A percentile compares a stretch with the other conserved stretches of the same genome.
Evolutionary conservation across 92 coral and sea anemone genomes (phyloP).

Genomic region (Actinostola sp.): DNA sequence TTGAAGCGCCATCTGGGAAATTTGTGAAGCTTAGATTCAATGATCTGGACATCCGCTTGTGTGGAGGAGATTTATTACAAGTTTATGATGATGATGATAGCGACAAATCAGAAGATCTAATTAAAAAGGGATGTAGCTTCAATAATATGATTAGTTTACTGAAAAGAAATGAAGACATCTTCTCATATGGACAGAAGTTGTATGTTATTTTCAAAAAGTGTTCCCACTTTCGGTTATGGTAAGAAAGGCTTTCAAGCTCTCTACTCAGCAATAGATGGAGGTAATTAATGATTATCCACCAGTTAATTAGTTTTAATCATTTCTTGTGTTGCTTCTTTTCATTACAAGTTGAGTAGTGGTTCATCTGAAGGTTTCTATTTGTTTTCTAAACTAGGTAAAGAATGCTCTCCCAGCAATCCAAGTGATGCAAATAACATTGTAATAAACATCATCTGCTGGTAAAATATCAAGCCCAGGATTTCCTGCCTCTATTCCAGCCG

Average conservation of each 20-base stretch:
- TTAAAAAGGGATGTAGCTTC: neutral
- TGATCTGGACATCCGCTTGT: neutral
- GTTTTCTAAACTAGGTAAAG: neutral
- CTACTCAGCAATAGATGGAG: constrained; percentile 6
- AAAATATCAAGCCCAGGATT: constrained; percentile 46
- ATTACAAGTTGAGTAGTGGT: too few relatives aligned
- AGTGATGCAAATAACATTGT: constrained; percentile 18
- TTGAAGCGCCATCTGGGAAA: constrained; percentile 50
- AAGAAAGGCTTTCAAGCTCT: constrained; percentile 9
- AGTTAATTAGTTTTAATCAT: too few relatives aligned
- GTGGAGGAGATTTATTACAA: neutral
- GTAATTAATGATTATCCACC: too few relatives aligned
- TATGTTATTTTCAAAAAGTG: constrained; percentile 40
- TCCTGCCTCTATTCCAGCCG: constrained; percentile 41
- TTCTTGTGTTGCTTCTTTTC: too few relatives aligned
- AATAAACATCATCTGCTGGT: constrained; percentile 34
- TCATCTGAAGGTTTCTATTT: neutral
- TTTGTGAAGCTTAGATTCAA: constrained; percentile 28
- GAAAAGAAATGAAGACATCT: neutral
- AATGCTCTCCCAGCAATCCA: constrained; percentile 42
- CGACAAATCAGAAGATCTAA: neutral
- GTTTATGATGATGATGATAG: neutral
- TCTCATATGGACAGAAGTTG: constrained; percentile 37
- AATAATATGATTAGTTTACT: neutral
- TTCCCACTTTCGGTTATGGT: neutral